phyloP scores from a whole-genome alignment of 2,113 vertebrate species.

The Antechinus flavipes region DNA sequence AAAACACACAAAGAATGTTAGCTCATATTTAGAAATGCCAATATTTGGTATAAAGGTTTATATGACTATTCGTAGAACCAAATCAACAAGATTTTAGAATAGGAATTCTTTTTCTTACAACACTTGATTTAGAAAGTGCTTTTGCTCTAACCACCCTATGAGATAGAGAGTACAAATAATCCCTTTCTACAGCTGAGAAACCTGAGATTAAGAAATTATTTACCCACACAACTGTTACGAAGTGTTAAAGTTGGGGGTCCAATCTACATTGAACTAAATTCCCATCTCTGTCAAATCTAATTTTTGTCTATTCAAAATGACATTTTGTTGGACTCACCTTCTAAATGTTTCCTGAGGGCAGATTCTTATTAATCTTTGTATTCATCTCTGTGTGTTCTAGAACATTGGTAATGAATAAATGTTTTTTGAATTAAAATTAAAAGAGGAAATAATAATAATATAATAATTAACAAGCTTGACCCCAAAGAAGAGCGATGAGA shows the following conservation, averaged over 20 bases:
- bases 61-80: neutral
- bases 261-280: neutral
- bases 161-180: neutral
- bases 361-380: neutral
- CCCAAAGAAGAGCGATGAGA: neutral
- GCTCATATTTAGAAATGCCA: conserved; percentile 27
- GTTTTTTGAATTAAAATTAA: neutral
- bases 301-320: neutral
- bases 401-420: neutral
- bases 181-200: neutral
- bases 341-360: neutral
- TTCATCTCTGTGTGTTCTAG: neutral
- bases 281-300: neutral
- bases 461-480: neutral
- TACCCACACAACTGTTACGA: neutral
- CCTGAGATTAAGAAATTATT: neutral
- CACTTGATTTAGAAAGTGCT: neutral
- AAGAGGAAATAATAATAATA: neutral
- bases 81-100: neutral
- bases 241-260: neutral
- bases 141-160: neutral
- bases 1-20: neutral
- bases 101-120: neutral
- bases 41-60: neutral
- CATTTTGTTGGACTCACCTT: neutral